phyloP scores from a whole-genome alignment of 2,113 vertebrate species.

The Geothlypis trichas region DNA sequence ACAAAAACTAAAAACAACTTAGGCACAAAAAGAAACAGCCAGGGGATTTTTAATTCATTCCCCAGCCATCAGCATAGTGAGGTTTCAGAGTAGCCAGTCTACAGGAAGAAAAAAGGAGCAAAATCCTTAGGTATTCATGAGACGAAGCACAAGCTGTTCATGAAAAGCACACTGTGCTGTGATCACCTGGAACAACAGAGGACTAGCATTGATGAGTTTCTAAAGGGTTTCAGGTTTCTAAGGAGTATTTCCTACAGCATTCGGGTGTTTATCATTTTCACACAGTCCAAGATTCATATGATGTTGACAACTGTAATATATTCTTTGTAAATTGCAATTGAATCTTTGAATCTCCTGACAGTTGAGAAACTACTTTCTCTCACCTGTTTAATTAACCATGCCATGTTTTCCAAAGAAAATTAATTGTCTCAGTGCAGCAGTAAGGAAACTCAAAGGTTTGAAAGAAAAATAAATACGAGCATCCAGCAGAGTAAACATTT shows the following conservation, averaged over 20 bases:
- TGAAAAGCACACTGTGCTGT: neutral
- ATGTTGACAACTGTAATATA: slow-evolving; percentile 48
- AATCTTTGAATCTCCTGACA: slow-evolving; percentile 37
- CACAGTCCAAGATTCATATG: slow-evolving; percentile 7
- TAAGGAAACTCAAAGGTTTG: slow-evolving; percentile 37
- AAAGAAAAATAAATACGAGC: slow-evolving; percentile 45
- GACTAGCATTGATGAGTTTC: neutral
- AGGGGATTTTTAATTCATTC: neutral
- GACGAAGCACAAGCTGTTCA: neutral
- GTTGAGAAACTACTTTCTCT: slow-evolving; percentile 48
- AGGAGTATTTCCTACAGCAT: neutral
- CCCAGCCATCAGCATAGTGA: neutral
- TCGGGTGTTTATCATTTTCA: slow-evolving; percentile 23
- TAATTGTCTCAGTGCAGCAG: slow-evolving; percentile 33
- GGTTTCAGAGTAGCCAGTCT: neutral
- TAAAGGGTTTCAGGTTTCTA: neutral
- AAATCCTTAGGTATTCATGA: neutral
- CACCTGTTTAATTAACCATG: slow-evolving; percentile 60
- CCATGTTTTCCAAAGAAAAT: slow-evolving; percentile 58
- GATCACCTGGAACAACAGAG: neutral
- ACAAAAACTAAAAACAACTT: neutral
- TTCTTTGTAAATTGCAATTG: slow-evolving; percentile 11
- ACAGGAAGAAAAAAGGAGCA: neutral
- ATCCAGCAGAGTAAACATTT: slow-evolving; percentile 28
- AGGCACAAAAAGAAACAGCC: neutral